Base-by-base conservation (phyloP, 2,888 invertebrate genomes). In the Lordiphosa andalusiaca region DNA sequence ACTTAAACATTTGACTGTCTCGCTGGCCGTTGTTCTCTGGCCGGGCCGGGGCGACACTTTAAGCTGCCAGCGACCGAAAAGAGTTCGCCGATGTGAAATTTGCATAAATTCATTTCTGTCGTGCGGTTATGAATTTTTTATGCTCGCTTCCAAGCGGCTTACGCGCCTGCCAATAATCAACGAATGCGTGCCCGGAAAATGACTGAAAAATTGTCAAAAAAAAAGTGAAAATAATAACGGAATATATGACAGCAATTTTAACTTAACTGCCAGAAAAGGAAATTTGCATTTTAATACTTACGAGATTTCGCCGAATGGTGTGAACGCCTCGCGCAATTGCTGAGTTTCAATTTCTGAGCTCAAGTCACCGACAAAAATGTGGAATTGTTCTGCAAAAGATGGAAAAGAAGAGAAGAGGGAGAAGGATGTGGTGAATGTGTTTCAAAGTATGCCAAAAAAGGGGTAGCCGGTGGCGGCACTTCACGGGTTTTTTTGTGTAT, bases 331-430 rank as follows among this genome's bases (percentile, higher is more conserved):
- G 88, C 96, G 93, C 84, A 99, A 93, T 86, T 97, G 96, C 90
- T 98, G 98, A 77, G 98, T 98, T 91, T 99, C 99, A 78, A 99
- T 98, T 91, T 99, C 99, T 60, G 98, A 98, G 91, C 98, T 99
- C 84, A 99, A 92, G 91, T 99, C 99, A 38, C 99, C 99, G 72
- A 99, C 99, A 91, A 99, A 99, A 92, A 99, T 98, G 93, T 99
- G 99, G 91, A 97, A 98, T 91, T 99, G 99, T 91, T 98, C 96
- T 96, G 95, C 35, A 95, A 95, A 54, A 54, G n/a, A n/a, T n/a
- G n/a, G n/a, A n/a, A 81, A 52, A 75, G n/a, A 30, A 6, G 25
- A 55, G 19, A 48, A 41, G 36, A 60, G 40, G 35, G 10, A 53
- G 38, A 44, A 40, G 39, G 51, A 54, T 47, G 35, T 46, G 40